A percentile compares a stretch with the other conserved stretches of the same genome.
These are phyloP conservation scores for Myodes glareolus DNA, from an alignment of 2,113 vertebrate genomes.

Conservation along the genomic window DNA sequence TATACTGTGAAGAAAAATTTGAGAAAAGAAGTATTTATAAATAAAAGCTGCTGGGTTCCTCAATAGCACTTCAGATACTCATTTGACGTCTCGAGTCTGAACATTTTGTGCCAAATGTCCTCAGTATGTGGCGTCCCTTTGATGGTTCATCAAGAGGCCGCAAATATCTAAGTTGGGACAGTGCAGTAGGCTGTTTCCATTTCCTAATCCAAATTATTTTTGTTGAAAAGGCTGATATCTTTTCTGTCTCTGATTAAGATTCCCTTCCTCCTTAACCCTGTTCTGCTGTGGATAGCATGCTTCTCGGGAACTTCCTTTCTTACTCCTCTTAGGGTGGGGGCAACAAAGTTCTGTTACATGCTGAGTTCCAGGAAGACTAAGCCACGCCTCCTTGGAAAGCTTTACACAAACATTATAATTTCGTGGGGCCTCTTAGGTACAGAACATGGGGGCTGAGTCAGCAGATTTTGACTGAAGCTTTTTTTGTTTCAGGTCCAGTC, in stretches of 20 bases:
- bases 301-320: background rate
- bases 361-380: background rate
- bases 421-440: background rate
- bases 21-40: background rate
- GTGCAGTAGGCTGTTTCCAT: constrained; percentile 36
- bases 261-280: background rate
- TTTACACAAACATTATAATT: background rate
- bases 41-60: constrained; percentile 11
- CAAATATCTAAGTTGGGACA: background rate
- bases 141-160: constrained; percentile 16
- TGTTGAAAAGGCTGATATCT: constrained; percentile 34
- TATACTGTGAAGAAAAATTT: background rate
- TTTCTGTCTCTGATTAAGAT: constrained; percentile 39
- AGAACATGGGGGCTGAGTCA: background rate
- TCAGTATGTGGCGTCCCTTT: background rate
- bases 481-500: background rate
- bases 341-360: background rate
- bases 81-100: constrained; percentile 35
- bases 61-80: background rate
- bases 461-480: background rate
- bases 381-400: background rate
- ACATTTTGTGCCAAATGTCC: constrained; percentile 41
- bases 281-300: background rate
- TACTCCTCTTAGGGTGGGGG: background rate
- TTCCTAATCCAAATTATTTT: constrained; percentile 55